Conservation (phyloP, 2,888 invertebrate genomes). For the Arctia plantaginis region DNA sequence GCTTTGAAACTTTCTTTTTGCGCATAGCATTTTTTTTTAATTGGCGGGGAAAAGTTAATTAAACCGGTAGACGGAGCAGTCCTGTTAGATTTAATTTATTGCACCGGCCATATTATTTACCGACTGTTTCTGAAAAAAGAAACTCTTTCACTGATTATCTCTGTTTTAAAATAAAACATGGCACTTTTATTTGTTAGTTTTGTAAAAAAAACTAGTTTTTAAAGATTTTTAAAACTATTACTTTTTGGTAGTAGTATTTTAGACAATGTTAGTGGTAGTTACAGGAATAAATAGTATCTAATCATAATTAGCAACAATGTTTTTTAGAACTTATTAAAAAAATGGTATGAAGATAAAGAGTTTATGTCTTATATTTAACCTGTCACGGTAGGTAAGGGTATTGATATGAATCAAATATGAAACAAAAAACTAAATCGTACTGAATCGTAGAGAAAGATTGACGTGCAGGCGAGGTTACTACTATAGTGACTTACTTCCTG, state of each 20-base stretch:
- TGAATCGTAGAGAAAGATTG: neutral
- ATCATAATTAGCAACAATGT: too few species aligned
- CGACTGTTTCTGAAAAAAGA: constrained; percentile 54
- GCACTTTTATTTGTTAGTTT: neutral
- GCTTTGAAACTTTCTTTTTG: constrained; percentile 56
- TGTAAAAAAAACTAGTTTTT: neutral
- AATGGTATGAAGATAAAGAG: too few species aligned
- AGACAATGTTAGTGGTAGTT: neutral
- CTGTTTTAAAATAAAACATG: neutral
- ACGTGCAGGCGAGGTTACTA: neutral
- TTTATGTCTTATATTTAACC: too few species aligned
- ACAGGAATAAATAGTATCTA: too few species aligned
- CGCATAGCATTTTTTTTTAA: constrained; percentile 60
- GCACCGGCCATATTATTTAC: constrained; percentile 73
- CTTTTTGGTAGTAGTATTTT: neutral
- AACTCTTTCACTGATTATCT: constrained; percentile 15
- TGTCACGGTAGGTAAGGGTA: too few species aligned
- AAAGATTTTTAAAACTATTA: neutral
- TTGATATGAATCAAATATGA: too few species aligned
- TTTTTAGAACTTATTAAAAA: too few species aligned
- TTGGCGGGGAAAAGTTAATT: constrained; percentile 82
- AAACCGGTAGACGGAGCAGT: constrained; percentile 77
- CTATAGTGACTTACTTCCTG: too few species aligned
- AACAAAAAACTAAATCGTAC: neutral
- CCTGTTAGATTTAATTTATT: constrained; percentile 81